phyloP scores from a whole-genome alignment of 2,113 vertebrate species.

The Takifugu bimaculatus region DNA sequence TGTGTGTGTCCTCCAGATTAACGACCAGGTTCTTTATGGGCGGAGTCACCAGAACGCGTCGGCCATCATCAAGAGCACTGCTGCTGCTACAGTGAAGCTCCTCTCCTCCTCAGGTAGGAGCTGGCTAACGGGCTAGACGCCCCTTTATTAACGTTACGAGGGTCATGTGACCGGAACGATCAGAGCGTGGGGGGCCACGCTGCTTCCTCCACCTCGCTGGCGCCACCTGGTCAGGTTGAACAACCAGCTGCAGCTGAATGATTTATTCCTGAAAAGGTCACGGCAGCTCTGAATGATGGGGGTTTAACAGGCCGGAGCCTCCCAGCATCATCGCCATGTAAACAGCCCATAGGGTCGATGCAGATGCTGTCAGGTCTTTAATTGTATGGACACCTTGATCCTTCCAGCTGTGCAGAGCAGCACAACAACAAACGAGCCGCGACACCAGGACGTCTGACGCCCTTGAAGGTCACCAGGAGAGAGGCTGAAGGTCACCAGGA shows the following conservation, averaged over 20 bases:
- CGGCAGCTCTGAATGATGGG: slow-evolving; percentile 24
- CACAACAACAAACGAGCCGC: too few species aligned
- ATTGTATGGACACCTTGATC: too few species aligned
- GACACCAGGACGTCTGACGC: too few species aligned
- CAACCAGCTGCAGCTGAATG: slow-evolving; percentile 12
- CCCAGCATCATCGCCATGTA: slow-evolving; percentile 31
- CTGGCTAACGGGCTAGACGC: too few species aligned
- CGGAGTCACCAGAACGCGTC: slow-evolving; percentile 97
- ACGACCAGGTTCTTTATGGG: slow-evolving; percentile 91
- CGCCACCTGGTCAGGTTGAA: slow-evolving; percentile 6
- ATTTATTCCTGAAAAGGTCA: slow-evolving; percentile 47
- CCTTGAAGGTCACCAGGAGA: too few species aligned
- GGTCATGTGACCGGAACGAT: too few species aligned
- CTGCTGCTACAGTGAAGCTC: slow-evolving; percentile 84
- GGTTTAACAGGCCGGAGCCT: background rate
- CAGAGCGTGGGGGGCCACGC: too few species aligned
- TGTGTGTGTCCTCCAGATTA: slow-evolving; percentile 79
- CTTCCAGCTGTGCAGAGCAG: too few species aligned
- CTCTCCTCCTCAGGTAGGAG: slow-evolving; percentile 91
- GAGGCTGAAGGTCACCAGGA: too few species aligned
- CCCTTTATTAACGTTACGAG: too few species aligned
- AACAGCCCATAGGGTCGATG: slow-evolving; percentile 5
- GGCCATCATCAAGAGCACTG: slow-evolving; percentile 90
- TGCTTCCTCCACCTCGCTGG: too few species aligned
- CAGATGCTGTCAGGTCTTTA: too few species aligned